Conservation (phyloP, 1,140 invertebrate species). For the Neotoxoptera formosana region DNA sequence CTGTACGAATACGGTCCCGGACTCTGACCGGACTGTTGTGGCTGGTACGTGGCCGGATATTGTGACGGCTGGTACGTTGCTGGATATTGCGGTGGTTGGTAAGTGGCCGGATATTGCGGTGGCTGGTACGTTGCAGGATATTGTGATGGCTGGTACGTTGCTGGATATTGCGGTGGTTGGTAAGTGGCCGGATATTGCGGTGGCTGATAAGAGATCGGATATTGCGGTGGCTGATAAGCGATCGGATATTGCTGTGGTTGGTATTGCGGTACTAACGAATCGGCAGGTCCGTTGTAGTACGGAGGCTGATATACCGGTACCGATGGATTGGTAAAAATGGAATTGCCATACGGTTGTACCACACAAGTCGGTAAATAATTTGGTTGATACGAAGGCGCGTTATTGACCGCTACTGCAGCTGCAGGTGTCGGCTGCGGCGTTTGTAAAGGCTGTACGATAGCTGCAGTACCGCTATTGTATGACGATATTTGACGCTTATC, state of each 20-base stretch:
- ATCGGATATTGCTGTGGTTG: neutral
- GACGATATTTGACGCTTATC: slow-evolving; percentile 28
- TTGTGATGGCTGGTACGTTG: neutral
- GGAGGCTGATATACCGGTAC: neutral
- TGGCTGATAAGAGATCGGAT: neutral
- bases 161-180: neutral
- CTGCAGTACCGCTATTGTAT: neutral
- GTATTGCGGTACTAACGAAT: neutral
- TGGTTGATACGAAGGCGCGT: neutral
- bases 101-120: neutral
- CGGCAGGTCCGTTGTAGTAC: neutral
- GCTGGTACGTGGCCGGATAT: neutral
- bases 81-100: slow-evolving; percentile 11
- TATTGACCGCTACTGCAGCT: neutral
- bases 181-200: neutral
- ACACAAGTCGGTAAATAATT: slow-evolving; percentile 42
- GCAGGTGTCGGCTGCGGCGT: neutral
- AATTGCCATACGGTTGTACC: neutral
- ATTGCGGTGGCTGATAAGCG: neutral
- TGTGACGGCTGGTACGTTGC: neutral
- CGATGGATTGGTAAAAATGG: neutral
- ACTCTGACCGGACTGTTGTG: neutral
- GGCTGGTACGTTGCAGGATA: neutral
- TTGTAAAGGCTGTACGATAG: neutral
- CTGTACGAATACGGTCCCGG: slow-evolving; percentile 33